Conservation (phyloP, 2,797 vertebrate genomes). For the Notolepis coatsorum region DNA sequence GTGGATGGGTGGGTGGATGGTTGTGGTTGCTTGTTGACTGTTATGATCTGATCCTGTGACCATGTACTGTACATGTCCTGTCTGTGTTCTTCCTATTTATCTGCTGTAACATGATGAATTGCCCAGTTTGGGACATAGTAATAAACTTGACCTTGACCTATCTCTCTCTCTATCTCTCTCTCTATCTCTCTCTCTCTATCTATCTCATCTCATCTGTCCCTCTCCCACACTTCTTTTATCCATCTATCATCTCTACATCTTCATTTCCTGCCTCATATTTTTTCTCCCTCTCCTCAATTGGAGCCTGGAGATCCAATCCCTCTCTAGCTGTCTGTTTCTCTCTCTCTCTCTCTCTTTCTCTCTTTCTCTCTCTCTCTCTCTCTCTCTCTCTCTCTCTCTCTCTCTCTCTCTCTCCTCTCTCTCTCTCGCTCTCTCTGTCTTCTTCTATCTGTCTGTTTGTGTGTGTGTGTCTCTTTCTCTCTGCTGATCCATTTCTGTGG, state of each 20-base stretch:
- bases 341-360: not conserved
- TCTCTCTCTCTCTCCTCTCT: conserved; percentile 54
- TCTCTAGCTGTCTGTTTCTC: not conserved
- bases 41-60: no score
- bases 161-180: conserved; percentile 7
- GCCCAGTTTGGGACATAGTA: no score
- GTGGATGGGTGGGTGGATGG: no score
- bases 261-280: conserved; percentile 2
- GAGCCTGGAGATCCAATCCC: conserved; percentile 2
- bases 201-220: conserved; percentile 15
- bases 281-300: not conserved
- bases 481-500: no score
- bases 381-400: conserved; percentile 27
- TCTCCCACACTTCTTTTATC: conserved; percentile 15
- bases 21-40: no score
- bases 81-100: no score
- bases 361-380: conserved; percentile 19
- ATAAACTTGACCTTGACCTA: no score
- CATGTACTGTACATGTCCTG: no score
- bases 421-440: conserved; percentile 1
- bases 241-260: conserved; percentile 35
- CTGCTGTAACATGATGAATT: no score
- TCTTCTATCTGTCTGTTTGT: conserved; percentile 31
- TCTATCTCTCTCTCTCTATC: conserved; percentile 31
- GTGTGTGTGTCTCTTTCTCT: conserved; percentile 31